Percentiles rank a stretch among this genome's conserved stretches.
phyloP scores from a whole-genome alignment of 2,797 vertebrate species.

The Rhadinocentrus ornatus region DNA sequence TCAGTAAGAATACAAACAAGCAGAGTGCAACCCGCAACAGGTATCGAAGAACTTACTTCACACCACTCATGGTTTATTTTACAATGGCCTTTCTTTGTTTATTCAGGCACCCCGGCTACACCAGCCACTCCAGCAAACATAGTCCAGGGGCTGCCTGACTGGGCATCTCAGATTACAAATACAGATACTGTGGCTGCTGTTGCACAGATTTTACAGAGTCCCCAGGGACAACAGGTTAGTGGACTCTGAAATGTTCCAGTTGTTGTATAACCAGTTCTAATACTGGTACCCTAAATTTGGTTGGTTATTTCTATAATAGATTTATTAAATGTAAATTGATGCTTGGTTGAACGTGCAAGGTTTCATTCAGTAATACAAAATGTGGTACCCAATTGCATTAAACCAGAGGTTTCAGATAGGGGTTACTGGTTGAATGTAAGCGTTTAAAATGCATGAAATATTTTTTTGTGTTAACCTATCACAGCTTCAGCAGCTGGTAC shows the following conservation, averaged over 20 bases:
- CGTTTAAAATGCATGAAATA: background rate
- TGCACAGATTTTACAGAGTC: slow-evolving; percentile 97
- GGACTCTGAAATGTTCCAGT: background rate
- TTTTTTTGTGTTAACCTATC: slow-evolving; percentile 19
- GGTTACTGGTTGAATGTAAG: background rate
- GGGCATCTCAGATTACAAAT: slow-evolving; percentile 97
- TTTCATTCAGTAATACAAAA: too few species aligned
- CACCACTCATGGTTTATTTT: background rate
- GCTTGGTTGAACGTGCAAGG: background rate
- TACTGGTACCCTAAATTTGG: background rate
- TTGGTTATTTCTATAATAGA: too few species aligned
- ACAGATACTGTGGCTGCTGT: slow-evolving; percentile 97
- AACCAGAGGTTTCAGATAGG: background rate
- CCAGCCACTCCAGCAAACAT: slow-evolving; percentile 96
- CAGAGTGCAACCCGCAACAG: background rate
- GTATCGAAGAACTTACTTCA: background rate
- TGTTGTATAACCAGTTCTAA: background rate
- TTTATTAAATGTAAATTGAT: background rate
- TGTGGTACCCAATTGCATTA: background rate
- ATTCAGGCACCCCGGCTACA: slow-evolving; percentile 93
- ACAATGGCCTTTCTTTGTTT: slow-evolving; percentile 2
- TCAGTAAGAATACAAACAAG: slow-evolving; percentile 65
- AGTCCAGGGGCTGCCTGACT: slow-evolving; percentile 93
- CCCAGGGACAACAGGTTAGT: slow-evolving; percentile 98
- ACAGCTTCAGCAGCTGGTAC: slow-evolving; percentile 96